These are phyloP conservation scores for Campylomormyrus numenius DNA, from an alignment of 2,113 vertebrate species.

Conservation along the genomic window DNA sequence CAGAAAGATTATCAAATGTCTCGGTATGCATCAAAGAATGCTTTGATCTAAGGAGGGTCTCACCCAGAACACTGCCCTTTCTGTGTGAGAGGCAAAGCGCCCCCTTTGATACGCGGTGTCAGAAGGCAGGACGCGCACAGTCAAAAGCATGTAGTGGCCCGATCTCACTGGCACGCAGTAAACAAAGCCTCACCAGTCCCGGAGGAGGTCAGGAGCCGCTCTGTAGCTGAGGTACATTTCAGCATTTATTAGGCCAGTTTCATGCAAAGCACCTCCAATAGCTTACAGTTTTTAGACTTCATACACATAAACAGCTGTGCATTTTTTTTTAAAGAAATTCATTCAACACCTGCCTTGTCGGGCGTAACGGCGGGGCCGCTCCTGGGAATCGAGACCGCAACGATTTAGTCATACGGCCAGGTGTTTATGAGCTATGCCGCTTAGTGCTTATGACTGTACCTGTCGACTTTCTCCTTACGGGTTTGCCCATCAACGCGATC, in stretches of 20 bases:
- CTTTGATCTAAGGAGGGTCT: conserved; percentile 13
- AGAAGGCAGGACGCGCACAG: not conserved
- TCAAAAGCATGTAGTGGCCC: not conserved
- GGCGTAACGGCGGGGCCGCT: not conserved
- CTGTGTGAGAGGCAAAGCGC: not conserved
- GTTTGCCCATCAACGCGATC: not conserved
- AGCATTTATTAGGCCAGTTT: not conserved
- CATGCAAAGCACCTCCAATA: not conserved
- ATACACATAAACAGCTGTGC: not conserved
- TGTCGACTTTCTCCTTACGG: not conserved
- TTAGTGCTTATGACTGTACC: not conserved
- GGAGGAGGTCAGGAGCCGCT: not conserved
- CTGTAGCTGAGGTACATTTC: not conserved
- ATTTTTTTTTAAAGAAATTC: not conserved
- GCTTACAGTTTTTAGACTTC: not conserved
- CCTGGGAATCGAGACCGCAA: not conserved
- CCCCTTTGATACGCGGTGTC: not conserved
- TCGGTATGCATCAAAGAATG: conserved; percentile 1
- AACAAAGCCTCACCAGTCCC: not conserved
- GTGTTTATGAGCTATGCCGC: not conserved
- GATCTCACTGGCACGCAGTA: not conserved
- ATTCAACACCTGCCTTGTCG: not conserved
- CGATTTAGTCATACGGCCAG: not conserved
- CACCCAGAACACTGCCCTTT: not conserved
- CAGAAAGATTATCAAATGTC: not conserved